phyloP scores from a whole-genome alignment of 2,888 invertebrate genomes.

The Ochropleura plecta region DNA sequence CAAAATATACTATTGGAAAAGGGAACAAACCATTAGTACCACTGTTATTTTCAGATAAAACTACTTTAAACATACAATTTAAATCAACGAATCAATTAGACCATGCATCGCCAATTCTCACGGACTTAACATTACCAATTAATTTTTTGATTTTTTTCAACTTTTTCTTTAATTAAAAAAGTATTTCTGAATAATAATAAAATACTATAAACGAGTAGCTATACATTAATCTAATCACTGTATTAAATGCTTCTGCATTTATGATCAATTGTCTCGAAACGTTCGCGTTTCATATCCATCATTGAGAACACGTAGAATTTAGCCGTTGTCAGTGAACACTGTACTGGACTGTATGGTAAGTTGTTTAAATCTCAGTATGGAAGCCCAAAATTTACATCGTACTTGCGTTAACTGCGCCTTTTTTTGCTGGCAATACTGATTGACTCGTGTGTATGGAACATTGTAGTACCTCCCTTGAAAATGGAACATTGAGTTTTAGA shows the following conservation, averaged over 20 bases:
- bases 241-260: constrained; percentile 71
- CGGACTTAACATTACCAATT: constrained; percentile 72
- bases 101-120: constrained; percentile 70
- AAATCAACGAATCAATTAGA: constrained; percentile 63
- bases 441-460: neutral
- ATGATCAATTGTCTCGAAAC: constrained; percentile 47
- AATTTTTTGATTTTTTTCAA: constrained; percentile 72
- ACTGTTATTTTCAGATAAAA: constrained; percentile 62
- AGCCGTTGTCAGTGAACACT: constrained; percentile 32
- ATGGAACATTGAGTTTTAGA: neutral
- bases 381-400: neutral
- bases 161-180: constrained; percentile 68
- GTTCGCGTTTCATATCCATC: constrained; percentile 33
- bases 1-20: constrained; percentile 53
- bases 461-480: neutral
- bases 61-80: constrained; percentile 63
- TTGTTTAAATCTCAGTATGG: neutral
- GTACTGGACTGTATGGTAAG: too few species aligned
- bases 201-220: constrained; percentile 70
- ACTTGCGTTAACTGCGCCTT: neutral
- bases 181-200: constrained; percentile 70
- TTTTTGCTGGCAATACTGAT: neutral
- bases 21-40: constrained; percentile 65
- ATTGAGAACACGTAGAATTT: constrained; percentile 44
- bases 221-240: constrained; percentile 69